A percentile compares a stretch with the other conserved stretches of the same genome.
These are phyloP conservation scores for Nesometra sesokonis DNA, from an alignment of 35 echinoderm and acorn worm genomes.

Conservation along the genomic window DNA sequence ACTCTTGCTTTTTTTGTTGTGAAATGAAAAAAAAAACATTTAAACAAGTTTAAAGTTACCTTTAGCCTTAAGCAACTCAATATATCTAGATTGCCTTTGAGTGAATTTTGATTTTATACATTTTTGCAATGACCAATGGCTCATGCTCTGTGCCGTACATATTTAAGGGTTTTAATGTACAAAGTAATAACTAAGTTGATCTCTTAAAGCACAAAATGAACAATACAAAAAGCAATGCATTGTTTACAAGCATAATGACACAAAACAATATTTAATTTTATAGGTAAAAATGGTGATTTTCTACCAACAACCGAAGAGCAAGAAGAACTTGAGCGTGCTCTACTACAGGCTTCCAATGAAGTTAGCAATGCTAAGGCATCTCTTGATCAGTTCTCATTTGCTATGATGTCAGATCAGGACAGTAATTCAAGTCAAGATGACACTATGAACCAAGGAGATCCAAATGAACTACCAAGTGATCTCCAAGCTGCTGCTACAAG, in stretches of 20 bases:
- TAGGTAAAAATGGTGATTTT: slow-evolving; percentile 90
- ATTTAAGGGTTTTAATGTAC: too few species aligned
- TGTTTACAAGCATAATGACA: background rate
- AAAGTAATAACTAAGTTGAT: too few species aligned
- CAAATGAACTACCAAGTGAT: slow-evolving; percentile 75
- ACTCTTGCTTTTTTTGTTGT: too few species aligned
- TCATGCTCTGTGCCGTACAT: too few species aligned
- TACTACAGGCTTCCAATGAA: slow-evolving; percentile 74
- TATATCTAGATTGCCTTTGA: too few species aligned
- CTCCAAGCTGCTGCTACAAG: slow-evolving; percentile 78
- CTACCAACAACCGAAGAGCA: slow-evolving; percentile 76
- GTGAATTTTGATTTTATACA: too few species aligned
- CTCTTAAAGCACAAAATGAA: too few species aligned
- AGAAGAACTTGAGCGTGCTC: slow-evolving; percentile 67
- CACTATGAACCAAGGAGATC: slow-evolving; percentile 36
- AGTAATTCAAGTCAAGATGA: slow-evolving; percentile 16
- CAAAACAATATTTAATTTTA: background rate
- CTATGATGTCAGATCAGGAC: background rate
- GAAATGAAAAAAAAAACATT: too few species aligned
- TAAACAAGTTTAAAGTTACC: too few species aligned
- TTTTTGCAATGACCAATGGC: too few species aligned
- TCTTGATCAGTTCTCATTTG: slow-evolving; percentile 40
- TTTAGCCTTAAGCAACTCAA: too few species aligned
- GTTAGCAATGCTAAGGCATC: slow-evolving; percentile 64
- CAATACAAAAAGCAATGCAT: too few species aligned